Evolutionary conservation across 2,888 invertebrate genomes (phyloP).

Genomic region (Caenorhabditis sinica): DNA sequence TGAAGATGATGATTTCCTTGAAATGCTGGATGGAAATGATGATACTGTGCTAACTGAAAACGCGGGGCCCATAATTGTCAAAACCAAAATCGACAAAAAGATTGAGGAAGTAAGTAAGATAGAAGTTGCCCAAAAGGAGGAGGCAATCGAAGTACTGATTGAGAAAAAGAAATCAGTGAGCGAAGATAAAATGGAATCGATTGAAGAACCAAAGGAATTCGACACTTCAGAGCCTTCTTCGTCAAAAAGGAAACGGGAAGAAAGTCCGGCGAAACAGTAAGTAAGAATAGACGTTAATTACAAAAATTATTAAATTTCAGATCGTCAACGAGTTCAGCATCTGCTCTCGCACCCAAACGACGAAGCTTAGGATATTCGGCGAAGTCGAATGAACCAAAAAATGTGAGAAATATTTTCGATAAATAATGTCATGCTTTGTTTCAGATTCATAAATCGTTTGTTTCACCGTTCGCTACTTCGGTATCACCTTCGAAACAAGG

Average conservation of each 20-base stretch:
- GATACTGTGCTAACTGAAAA: constrained; percentile 7
- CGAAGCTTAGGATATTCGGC: constrained; percentile 62
- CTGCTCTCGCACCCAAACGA: constrained; percentile 39
- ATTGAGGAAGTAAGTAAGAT: neutral
- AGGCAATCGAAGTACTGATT: neutral
- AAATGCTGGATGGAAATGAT: constrained; percentile 20
- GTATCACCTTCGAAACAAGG: constrained; percentile 24
- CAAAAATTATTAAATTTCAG: neutral
- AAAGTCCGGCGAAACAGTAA: constrained; percentile 22
- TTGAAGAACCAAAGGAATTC: neutral
- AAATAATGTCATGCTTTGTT: neutral
- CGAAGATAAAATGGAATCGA: neutral
- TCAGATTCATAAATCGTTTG: constrained; percentile 56
- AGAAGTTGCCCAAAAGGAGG: too few relatives aligned
- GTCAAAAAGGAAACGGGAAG: constrained; percentile 34
- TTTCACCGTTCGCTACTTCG: constrained; percentile 52
- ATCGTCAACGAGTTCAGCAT: constrained; percentile 30
- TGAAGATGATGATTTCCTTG: constrained; percentile 15
- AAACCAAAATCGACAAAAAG: neutral
- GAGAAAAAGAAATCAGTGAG: neutral
- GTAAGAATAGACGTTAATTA: constrained; percentile 7
- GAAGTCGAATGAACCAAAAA: constrained; percentile 41
- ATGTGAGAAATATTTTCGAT: neutral
- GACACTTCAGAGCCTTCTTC: constrained; percentile 2
- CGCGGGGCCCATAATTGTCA: neutral